Evolutionary conservation across 2,113 vertebrate species (phyloP).

Genomic region (Nothoprocta perdicaria): DNA sequence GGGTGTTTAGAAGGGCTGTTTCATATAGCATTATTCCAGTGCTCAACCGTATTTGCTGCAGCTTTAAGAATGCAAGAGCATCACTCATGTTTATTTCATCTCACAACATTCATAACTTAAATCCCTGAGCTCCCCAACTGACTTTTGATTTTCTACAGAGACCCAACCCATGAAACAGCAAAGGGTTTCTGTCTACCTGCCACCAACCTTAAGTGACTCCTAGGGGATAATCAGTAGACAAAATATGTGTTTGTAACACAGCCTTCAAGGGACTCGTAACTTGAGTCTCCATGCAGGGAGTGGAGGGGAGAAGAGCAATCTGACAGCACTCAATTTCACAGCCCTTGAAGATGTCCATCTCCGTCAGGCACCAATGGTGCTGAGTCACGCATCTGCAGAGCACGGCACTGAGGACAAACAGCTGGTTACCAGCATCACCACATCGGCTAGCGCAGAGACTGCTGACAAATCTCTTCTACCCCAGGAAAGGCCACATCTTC

Average conservation of each 20-base stretch:
- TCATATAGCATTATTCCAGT: neutral
- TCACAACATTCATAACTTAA: neutral
- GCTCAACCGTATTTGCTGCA: neutral
- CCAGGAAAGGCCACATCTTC: conserved; percentile 14
- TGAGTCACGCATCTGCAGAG: neutral
- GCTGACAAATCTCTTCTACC: conserved; percentile 37
- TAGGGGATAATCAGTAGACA: neutral
- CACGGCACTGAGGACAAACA: conserved; percentile 18
- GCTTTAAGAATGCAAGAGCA: conserved; percentile 1
- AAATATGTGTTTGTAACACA: neutral
- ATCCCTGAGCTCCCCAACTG: neutral
- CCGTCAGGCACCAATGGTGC: neutral
- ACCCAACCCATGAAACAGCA: neutral
- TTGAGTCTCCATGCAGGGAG: neutral
- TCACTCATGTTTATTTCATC: conserved; percentile 10
- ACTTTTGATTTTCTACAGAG: conserved; percentile 8
- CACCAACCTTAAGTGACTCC: neutral
- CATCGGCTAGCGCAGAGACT: conserved; percentile 40
- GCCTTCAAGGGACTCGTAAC: neutral
- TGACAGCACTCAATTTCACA: neutral
- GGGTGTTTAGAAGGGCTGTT: neutral
- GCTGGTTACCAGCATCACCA: neutral
- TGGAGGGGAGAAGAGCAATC: neutral
- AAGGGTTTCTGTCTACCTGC: neutral
- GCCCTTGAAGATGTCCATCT: neutral